Conservation (phyloP, 2,888 invertebrate species). For the Drosophila mimetica region DNA sequence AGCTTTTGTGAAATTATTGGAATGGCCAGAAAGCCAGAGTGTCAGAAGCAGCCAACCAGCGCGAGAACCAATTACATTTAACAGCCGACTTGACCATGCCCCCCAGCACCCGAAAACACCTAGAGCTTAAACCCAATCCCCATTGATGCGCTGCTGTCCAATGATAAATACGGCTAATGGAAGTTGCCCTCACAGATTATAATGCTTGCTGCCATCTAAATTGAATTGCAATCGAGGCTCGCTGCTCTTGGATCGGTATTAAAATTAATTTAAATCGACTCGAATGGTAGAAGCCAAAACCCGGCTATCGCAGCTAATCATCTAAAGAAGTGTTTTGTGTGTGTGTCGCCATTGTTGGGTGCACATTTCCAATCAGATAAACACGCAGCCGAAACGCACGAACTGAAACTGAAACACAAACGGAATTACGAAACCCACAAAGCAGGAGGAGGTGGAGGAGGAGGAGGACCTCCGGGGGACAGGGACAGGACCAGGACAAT, state of each 20-base stretch:
- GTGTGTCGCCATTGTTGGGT: conserved; percentile 74
- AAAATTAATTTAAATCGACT: conserved; percentile 77
- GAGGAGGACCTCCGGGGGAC: conserved; percentile 14
- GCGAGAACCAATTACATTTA: conserved; percentile 73
- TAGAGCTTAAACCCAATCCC: conserved; percentile 1
- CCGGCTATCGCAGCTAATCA: conserved; percentile 72
- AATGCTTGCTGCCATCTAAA: conserved; percentile 57
- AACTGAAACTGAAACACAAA: conserved; percentile 56
- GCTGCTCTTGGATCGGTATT: conserved; percentile 51
- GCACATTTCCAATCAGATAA: conserved; percentile 73
- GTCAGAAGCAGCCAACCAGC: conserved; percentile 27
- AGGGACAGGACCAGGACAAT: conserved; percentile 28
- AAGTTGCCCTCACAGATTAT: conserved; percentile 51
- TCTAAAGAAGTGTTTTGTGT: conserved; percentile 73
- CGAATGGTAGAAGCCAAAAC: conserved; percentile 53
- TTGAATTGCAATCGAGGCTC: conserved; percentile 57
- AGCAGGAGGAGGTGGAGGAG: conserved; percentile 27
- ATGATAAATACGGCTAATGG: conserved; percentile 56
- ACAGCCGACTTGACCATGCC: conserved; percentile 48
- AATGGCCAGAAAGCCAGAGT: conserved; percentile 37
- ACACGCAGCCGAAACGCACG: conserved; percentile 68
- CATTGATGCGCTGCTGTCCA: conserved; percentile 61
- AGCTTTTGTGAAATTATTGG: conserved; percentile 76
- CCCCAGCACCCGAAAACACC: background rate
- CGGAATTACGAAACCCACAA: conserved; percentile 49